Evolutionary conservation across 2,113 vertebrate species (phyloP).

Genomic region (Terrapene triunguis): DNA sequence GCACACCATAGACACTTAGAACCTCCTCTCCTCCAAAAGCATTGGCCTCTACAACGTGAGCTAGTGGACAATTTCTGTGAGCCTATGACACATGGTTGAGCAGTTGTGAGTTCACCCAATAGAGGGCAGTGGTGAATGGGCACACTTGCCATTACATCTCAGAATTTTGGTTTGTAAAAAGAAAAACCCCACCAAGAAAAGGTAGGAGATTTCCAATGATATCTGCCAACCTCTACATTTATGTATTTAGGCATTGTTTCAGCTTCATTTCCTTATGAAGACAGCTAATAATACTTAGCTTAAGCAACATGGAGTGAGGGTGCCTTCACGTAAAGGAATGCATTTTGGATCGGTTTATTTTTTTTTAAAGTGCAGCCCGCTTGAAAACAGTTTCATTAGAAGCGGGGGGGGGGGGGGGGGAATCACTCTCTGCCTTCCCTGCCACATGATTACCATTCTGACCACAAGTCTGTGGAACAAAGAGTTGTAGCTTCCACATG

Average conservation of each 20-base stretch:
- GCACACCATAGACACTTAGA: not conserved
- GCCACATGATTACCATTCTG: not conserved
- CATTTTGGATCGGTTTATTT: not conserved
- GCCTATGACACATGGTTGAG: not conserved
- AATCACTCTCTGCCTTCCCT: not conserved
- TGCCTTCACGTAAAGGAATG: not conserved
- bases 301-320: not conserved
- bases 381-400: not conserved
- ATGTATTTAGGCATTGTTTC: too few relatives aligned
- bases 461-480: not conserved
- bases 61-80: not conserved
- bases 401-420: not conserved
- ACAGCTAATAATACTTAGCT: not conserved
- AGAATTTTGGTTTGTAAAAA: too few relatives aligned
- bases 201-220: too few relatives aligned
- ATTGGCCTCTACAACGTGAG: not conserved
- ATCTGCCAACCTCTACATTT: too few relatives aligned
- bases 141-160: not conserved
- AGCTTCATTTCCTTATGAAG: not conserved
- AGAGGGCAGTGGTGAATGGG: accelerated
- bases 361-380: not conserved
- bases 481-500: not conserved
- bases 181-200: too few relatives aligned
- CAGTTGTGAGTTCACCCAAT: not conserved
- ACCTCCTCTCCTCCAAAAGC: not conserved